phyloP scores from a whole-genome alignment of 2,113 vertebrate species.

The Leptobrachium leishanense region DNA sequence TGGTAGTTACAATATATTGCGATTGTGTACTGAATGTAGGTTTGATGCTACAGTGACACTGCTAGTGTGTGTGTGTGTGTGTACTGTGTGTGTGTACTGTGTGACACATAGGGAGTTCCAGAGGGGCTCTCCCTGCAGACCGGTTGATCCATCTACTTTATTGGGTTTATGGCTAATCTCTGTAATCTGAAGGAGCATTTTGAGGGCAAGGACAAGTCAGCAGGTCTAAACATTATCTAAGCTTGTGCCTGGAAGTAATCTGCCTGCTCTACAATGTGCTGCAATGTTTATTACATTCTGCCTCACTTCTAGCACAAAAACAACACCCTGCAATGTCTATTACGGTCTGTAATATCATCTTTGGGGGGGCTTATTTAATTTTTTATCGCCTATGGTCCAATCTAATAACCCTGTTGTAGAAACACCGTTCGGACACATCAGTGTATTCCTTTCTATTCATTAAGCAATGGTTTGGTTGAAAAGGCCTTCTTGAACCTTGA shows the following conservation, averaged over 20 bases:
- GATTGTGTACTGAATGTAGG: background rate
- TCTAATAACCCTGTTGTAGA: too few species aligned
- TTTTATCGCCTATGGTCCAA: too few species aligned
- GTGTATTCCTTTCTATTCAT: too few species aligned
- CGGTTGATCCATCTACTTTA: conserved; percentile 27
- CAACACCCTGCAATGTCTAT: too few species aligned
- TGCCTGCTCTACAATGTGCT: background rate
- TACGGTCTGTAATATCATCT: too few species aligned
- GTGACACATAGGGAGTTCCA: conserved; percentile 8
- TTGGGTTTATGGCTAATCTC: conserved; percentile 41
- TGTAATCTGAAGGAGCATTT: conserved; percentile 39
- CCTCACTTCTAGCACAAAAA: too few species aligned
- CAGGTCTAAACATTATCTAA: conserved; percentile 18
- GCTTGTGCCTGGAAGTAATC: conserved; percentile 28
- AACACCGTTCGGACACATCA: too few species aligned
- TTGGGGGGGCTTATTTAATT: too few species aligned
- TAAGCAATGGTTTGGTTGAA: too few species aligned
- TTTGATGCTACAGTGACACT: background rate
- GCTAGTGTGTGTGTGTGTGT: background rate
- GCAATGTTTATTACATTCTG: background rate
- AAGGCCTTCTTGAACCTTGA: too few species aligned
- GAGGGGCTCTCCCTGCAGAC: conserved; percentile 39
- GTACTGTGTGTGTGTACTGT: conserved; percentile 1
- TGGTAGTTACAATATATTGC: too few species aligned
- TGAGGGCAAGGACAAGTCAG: conserved; percentile 37